These are phyloP conservation scores for Thymelicus sylvestris DNA, from an alignment of 2,888 invertebrate species.

Conservation along the genomic window DNA sequence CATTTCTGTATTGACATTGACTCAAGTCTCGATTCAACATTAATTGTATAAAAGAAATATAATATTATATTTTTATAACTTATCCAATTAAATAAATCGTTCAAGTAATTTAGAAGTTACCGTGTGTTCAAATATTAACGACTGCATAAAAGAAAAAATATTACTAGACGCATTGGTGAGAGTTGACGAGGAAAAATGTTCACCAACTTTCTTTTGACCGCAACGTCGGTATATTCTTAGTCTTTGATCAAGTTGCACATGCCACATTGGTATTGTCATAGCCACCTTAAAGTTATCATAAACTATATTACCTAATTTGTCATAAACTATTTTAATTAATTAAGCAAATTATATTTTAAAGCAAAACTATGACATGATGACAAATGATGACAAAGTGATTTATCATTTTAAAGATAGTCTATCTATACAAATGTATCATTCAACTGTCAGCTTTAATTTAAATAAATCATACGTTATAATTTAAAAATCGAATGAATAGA, in stretches of 20 bases:
- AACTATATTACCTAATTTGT: too few species aligned
- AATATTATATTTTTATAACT: too few species aligned
- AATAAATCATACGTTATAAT: constrained; percentile 31
- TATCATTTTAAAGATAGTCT: constrained; percentile 32
- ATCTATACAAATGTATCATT: constrained; percentile 33
- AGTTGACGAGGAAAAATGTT: neutral
- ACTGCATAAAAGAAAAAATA: too few species aligned
- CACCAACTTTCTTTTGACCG: neutral
- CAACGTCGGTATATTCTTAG: neutral
- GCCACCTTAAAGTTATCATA: constrained; percentile 7
- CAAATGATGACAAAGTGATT: constrained; percentile 28
- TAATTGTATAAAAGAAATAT: too few species aligned
- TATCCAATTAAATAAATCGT: too few species aligned
- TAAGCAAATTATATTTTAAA: constrained; percentile 28
- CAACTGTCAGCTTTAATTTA: constrained; percentile 34
- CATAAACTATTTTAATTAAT: too few species aligned
- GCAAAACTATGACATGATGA: too few species aligned
- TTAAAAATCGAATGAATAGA: constrained; percentile 30
- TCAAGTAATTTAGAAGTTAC: too few species aligned
- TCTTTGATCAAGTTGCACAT: neutral
- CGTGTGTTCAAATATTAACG: too few species aligned
- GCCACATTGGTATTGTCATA: neutral
- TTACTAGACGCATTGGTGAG: too few species aligned
- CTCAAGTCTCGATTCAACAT: too few species aligned
- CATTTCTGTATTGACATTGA: too few species aligned